Percentiles rank a stretch among this genome's conserved stretches.
Conservation (phyloP, 1,140 invertebrate species). For the Yoshiicerus persimilis region DNA sequence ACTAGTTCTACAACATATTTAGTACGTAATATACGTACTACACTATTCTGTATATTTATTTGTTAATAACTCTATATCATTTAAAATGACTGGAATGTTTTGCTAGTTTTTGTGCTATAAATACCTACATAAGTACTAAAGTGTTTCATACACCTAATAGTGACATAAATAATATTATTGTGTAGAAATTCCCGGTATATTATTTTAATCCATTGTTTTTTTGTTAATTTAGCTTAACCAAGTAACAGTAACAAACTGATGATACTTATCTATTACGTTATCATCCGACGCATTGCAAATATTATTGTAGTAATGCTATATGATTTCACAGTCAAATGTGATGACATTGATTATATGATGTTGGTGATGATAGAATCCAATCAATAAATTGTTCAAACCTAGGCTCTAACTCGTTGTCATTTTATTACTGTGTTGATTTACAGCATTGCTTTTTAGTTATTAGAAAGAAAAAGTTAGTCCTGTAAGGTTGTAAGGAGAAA, state of each 20-base stretch:
- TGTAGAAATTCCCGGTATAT: background rate
- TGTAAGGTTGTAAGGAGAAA: no score
- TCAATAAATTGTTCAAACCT: slow-evolving; percentile 21
- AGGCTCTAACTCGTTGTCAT: background rate
- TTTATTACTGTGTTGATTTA: background rate
- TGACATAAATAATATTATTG: background rate
- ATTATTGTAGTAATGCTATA: background rate
- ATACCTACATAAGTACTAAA: background rate
- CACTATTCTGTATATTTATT: background rate
- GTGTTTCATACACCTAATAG: background rate
- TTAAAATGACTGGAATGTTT: slow-evolving; percentile 10
- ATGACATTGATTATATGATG: slow-evolving; percentile 14
- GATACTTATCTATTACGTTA: background rate
- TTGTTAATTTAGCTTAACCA: background rate
- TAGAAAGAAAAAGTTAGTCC: no score
- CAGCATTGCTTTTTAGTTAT: no score
- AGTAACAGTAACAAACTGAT: background rate
- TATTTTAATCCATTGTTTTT: background rate
- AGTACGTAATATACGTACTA: background rate
- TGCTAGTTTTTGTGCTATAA: slow-evolving; percentile 4
- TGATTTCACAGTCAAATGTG: background rate
- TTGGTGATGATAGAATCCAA: slow-evolving; percentile 10
- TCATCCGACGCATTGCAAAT: background rate
- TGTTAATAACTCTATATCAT: slow-evolving; percentile 14
- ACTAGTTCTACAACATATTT: background rate